Conservation (phyloP, 2,888 invertebrate genomes). For the Pollenia griseotomentosa region DNA sequence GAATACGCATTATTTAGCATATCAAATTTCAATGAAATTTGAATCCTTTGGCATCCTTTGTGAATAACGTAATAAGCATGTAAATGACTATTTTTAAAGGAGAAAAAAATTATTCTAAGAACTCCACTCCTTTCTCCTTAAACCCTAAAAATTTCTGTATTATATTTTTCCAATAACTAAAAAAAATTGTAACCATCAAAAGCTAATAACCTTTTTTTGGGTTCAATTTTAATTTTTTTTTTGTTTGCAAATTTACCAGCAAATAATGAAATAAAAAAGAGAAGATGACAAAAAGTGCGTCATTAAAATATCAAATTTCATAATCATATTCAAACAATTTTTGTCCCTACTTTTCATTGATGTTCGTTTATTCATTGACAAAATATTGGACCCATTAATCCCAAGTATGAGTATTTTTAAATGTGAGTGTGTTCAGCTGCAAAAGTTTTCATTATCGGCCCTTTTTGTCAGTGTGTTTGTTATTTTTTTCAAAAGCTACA, state of each 20-base stretch:
- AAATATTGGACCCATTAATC: background rate
- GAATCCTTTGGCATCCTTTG: background rate
- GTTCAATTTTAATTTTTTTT: slow-evolving; percentile 11
- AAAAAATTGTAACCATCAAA: slow-evolving; percentile 42
- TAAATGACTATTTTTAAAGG: no score
- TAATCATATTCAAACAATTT: slow-evolving; percentile 50
- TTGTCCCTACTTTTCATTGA: slow-evolving; percentile 25
- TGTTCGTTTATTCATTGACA: slow-evolving; percentile 25
- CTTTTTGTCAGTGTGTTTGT: background rate
- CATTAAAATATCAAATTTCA: slow-evolving; percentile 71
- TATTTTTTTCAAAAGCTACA: background rate
- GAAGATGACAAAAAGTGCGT: slow-evolving; percentile 20
- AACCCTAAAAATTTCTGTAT: slow-evolving; percentile 1
- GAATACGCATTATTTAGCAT: background rate
- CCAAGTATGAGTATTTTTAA: background rate
- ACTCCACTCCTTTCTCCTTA: background rate
- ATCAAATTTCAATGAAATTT: slow-evolving; percentile 8
- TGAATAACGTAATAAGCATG: no score
- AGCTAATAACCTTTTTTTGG: slow-evolving; percentile 60
- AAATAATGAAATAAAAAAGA: slow-evolving; percentile 38
- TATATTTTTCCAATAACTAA: slow-evolving; percentile 25
- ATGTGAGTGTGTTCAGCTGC: slow-evolving; percentile 22
- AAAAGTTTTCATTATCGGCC: background rate
- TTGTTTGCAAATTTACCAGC: slow-evolving; percentile 52
- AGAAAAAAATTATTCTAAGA: no score